These are phyloP conservation scores for Temnothorax rugatulus DNA, from an alignment of 2,888 invertebrate species.

Conservation along the genomic window DNA sequence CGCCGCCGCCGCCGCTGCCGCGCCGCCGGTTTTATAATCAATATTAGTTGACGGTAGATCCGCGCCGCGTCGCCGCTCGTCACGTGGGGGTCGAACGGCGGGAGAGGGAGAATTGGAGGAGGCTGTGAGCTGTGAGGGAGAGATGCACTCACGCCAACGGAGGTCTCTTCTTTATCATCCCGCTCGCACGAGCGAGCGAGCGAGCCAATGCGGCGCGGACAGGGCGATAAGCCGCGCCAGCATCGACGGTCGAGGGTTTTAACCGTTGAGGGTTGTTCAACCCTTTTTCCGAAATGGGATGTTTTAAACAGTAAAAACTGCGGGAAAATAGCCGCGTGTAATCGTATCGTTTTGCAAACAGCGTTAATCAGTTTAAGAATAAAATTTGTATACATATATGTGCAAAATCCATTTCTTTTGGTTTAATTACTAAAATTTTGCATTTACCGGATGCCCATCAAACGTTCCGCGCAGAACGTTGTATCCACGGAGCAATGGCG, in stretches of 20 bases:
- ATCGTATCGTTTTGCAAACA: not conserved
- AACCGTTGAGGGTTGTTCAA: slow-evolving; percentile 34
- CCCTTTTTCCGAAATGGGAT: not conserved
- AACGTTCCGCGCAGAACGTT: not conserved
- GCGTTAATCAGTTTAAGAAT: not conserved
- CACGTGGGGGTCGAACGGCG: slow-evolving; percentile 31
- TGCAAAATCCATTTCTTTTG: not conserved
- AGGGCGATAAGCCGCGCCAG: slow-evolving; percentile 35
- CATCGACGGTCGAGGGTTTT: slow-evolving; percentile 39
- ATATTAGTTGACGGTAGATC: slow-evolving; percentile 81
- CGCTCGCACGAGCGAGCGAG: slow-evolving; percentile 41
- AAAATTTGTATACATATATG: not conserved
- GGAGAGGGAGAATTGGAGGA: not conserved
- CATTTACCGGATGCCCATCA: not conserved
- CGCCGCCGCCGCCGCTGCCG: slow-evolving; percentile 38
- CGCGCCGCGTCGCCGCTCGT: slow-evolving; percentile 78
- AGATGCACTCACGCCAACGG: slow-evolving; percentile 44
- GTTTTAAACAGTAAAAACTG: not conserved
- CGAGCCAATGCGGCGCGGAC: slow-evolving; percentile 1
- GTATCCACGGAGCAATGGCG: slow-evolving; percentile 24
- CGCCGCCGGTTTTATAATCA: slow-evolving; percentile 81
- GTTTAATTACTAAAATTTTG: not conserved
- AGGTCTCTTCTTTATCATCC: slow-evolving; percentile 49
- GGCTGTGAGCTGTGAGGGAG: slow-evolving; percentile 21
- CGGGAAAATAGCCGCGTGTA: not conserved